These are phyloP conservation scores for Drosophila subobscura DNA, from an alignment of 1,140 invertebrate species.

Conservation along the genomic window DNA sequence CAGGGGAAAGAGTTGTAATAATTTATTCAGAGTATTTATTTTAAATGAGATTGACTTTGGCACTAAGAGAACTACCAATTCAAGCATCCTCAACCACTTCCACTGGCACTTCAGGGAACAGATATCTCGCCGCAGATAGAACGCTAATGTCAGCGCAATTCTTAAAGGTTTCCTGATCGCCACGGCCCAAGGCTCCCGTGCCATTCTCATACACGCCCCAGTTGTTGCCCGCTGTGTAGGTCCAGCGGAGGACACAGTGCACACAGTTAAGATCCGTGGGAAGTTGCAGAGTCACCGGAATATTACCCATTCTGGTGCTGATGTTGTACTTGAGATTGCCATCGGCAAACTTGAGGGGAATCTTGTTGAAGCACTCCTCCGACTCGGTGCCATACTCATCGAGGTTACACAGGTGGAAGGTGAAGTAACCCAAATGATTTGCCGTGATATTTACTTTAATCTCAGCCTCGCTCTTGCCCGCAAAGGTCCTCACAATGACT, in stretches of 20 bases:
- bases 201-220: conserved; percentile 85
- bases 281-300: conserved; percentile 24
- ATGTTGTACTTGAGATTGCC: conserved; percentile 42
- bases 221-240: conserved; percentile 83
- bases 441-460: conserved; percentile 84
- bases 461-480: conserved; percentile 42
- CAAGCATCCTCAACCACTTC: conserved; percentile 21
- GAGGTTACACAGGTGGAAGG: conserved; percentile 85
- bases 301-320: conserved; percentile 29
- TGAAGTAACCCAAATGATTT: conserved; percentile 85
- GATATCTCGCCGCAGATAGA: conserved; percentile 23
- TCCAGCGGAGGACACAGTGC: conserved; percentile 84
- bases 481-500: conserved; percentile 84
- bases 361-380: conserved; percentile 71
- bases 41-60: conserved; percentile 30
- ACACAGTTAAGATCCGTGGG: conserved; percentile 76
- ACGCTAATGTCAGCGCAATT: conserved; percentile 88
- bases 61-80: neutral
- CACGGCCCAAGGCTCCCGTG: conserved; percentile 85
- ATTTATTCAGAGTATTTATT: conserved; percentile 12
- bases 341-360: conserved; percentile 69
- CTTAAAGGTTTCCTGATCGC: conserved; percentile 87
- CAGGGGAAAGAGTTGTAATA: neutral
- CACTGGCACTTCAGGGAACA: conserved; percentile 51
- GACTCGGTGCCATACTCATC: conserved; percentile 59